Percentiles rank a stretch among this genome's conserved stretches.
These are phyloP conservation scores for Aythya fuligula DNA, from an alignment of 2,797 vertebrate genomes.

Conservation along the genomic window DNA sequence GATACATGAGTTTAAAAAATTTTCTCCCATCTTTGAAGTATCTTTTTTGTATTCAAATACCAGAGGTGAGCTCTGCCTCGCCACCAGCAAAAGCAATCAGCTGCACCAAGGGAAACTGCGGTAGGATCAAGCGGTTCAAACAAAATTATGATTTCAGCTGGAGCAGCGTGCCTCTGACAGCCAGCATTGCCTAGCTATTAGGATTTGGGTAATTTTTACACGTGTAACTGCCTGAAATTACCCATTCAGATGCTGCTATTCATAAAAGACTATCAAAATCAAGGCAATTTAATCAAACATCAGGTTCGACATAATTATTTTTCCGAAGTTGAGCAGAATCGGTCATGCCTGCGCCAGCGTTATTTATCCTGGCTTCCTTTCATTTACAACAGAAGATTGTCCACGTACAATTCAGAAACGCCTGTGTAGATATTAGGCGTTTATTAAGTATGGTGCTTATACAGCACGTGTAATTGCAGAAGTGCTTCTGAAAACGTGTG, in stretches of 20 bases:
- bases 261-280: not conserved
- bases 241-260: not conserved
- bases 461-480: fast-evolving
- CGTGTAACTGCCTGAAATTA: not conserved
- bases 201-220: not conserved
- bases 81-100: not conserved
- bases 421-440: not conserved
- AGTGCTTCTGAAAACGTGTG: not conserved
- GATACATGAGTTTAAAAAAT: not conserved
- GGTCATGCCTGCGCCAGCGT: fast-evolving
- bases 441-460: not conserved
- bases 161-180: not conserved
- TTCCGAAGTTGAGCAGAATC: not conserved
- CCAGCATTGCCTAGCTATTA: not conserved
- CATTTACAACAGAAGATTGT: not conserved
- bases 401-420: fast-evolving
- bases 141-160: not conserved
- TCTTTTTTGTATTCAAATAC: not conserved
- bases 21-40: not conserved
- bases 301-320: not conserved
- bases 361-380: not conserved
- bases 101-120: not conserved
- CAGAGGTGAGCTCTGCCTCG: not conserved
- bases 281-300: not conserved
- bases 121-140: not conserved